Base-by-base conservation (phyloP, 2,797 vertebrate genomes). In the Thalassophryne amazonica region DNA sequence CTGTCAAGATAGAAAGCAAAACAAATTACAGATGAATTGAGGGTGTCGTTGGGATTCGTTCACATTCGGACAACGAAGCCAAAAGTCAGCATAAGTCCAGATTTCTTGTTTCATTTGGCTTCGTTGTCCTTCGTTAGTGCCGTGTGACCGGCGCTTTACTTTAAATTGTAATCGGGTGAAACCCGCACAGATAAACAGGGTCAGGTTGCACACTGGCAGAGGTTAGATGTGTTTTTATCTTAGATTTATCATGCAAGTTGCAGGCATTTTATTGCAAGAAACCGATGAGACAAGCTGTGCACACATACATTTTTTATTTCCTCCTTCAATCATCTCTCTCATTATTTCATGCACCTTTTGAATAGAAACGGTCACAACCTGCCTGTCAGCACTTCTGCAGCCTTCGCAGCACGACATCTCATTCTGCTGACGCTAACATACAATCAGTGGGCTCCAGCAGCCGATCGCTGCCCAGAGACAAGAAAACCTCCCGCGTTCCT, bases 351-450 rank as follows among this genome's bases (percentile, higher is more conserved):
- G 7, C 35, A 16, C 17, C 13, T 9, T 16, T 17, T 59, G 35
- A 12, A 28, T 16, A 2, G 50, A 39, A 31, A 17, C 15, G 1
- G 5, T 12, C 35, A 4, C 18, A 45, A 15, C 24, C 30, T 37
- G 23, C 29, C 33, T 29, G 74, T 80, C 85, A 83, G 81, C 73
- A 71, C 13, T 69, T 77, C 66, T 72, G 35, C 40, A 19, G n/a
- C 39, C 63, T 35, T 24, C 37, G 36, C 38, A 13, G 8, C 33
- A 40, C 63, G 72, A 47, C 50, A 51, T 37, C 58, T 55, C 52
- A 29, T 65, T 81, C 40, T 83, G 79, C 79, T 80, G 79, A 84
- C 35, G 11, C 45, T 48, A 67, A 73, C 72, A 54, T 70, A 48
- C 58, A 78, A 73, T 73, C 62, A 35, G 50, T 69, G 69, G 15